A percentile compares a stretch with the other conserved stretches of the same genome.
phyloP scores from a whole-genome alignment of 30 jellyfish, hydroid and myxozoan genomes.

The Aurelia aurita complex sp. Pacific region DNA sequence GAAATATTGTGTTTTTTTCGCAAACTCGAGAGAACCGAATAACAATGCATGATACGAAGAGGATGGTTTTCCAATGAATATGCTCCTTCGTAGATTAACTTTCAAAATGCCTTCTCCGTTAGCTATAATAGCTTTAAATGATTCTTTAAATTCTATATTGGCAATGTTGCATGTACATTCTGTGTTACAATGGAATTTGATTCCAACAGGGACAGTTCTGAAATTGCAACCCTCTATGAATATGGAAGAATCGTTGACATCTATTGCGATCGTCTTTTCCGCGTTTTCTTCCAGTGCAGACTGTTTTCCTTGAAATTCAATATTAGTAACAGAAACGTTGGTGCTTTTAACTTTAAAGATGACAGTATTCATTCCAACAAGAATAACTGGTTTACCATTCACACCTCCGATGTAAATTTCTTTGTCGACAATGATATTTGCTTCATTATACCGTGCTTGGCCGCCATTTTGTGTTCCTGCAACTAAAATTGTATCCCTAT shows the following conservation, averaged over 20 bases:
- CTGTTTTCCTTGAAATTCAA: neutral
- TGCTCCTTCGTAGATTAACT: neutral
- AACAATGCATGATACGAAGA: neutral
- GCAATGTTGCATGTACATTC: neutral
- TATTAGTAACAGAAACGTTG: neutral
- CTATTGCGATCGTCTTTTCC: neutral
- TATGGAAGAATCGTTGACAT: neutral
- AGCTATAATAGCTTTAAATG: neutral
- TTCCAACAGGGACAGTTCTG: neutral
- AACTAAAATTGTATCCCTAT: neutral
- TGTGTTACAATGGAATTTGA: neutral
- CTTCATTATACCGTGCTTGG: neutral
- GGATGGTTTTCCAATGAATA: neutral
- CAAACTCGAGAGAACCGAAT: neutral
- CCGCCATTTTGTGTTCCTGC: neutral
- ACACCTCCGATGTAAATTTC: neutral
- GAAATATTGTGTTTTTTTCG: neutral
- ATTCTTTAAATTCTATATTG: neutral
- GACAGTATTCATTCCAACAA: neutral
- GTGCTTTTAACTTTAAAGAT: neutral
- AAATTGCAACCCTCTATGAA: neutral
- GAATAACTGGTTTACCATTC: neutral
- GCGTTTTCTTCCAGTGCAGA: neutral
- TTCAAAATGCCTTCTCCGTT: neutral
- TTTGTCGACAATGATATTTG: neutral